phyloP scores from a whole-genome alignment of 1,140 invertebrate species.

The fruit fly (Drosophila melanogaster) region Release_6_plus_ISO1_MT NT_037436.4:11805001-11805500 shows the following conservation, averaged over 20 bases:
- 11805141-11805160: constrained; percentile 27
- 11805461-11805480: constrained; percentile 18
- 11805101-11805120: constrained; percentile 57
- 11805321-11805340: neutral
- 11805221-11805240: constrained; percentile 16
- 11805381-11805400: constrained; percentile 27
- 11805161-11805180: constrained; percentile 23
- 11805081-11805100: constrained; percentile 13
- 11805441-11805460: constrained; percentile 49
- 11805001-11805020: constrained; percentile 4
- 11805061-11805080: constrained; percentile 51
- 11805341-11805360: constrained; percentile 42
- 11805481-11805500: constrained; percentile 37
- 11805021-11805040: constrained; percentile 60
- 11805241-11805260: constrained; percentile 9
- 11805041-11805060: constrained; percentile 57
- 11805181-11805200: constrained; percentile 47
- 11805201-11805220: constrained; percentile 49
- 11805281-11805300: constrained; percentile 32
- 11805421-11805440: constrained; percentile 29
- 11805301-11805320: constrained; percentile 20
- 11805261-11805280: constrained; percentile 28
- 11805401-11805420: constrained; percentile 58
- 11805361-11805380: neutral
- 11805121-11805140: neutral